Conservation (phyloP, 2,113 vertebrate species). For the Zapornia atra region DNA sequence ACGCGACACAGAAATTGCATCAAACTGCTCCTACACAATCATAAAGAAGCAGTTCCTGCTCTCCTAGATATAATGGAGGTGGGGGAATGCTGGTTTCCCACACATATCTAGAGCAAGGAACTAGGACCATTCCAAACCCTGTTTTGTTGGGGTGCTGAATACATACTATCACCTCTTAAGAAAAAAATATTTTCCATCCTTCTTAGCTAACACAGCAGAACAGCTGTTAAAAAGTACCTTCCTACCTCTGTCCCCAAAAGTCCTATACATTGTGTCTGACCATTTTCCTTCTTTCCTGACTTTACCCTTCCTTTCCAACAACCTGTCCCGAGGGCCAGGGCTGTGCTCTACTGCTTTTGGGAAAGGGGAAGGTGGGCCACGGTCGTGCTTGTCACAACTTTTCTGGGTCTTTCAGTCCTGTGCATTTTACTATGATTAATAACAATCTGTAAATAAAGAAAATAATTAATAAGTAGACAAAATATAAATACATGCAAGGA, state of each 20-base stretch:
- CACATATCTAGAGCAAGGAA: background rate
- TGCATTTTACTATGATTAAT: background rate
- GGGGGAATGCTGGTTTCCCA: background rate
- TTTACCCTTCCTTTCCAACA: background rate
- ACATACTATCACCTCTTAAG: background rate
- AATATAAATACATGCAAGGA: background rate
- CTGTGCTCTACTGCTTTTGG: background rate
- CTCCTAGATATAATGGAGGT: background rate
- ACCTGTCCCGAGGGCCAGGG: accelerated
- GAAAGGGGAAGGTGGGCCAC: background rate
- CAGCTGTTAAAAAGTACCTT: background rate
- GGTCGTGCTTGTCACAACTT: background rate
- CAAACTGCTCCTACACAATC: background rate
- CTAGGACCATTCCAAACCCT: background rate
- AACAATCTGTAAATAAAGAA: background rate
- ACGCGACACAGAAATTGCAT: background rate
- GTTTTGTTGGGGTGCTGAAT: background rate
- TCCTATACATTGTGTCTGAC: background rate
- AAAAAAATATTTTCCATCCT: background rate
- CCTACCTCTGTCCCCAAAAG: background rate
- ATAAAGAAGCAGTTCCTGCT: background rate
- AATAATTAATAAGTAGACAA: background rate
- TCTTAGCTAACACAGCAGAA: background rate
- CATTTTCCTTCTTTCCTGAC: background rate
- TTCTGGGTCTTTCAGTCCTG: background rate